Evolutionary conservation across 1,140 invertebrate genomes (phyloP), one percentile per base, ranked within the genome.

Genomic region (Drosophila hydei): DNA sequence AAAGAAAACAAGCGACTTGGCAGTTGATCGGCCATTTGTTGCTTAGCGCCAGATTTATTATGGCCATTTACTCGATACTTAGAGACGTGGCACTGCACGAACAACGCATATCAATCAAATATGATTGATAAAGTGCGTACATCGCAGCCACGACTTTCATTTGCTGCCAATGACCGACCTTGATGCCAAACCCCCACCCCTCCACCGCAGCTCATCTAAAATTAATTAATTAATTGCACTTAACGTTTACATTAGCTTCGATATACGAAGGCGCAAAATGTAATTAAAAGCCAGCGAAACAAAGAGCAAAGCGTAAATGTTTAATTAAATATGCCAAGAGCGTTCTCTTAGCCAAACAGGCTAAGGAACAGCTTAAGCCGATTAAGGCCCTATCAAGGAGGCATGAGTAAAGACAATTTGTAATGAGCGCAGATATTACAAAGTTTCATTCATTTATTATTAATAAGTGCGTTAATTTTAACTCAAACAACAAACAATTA

Each of bases 291-390:
- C 45, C 55, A 48, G 14, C n/a, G 5, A 9, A 3, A 56, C 40
- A 61, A 71, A 42, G 48, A 48, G 23, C 30, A 62, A 72, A 59
- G 65, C 56, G 52, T 77, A 69, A 63, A 81, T 65, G 45, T 43
- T 19, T 61, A 78, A 81, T 81, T 81, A 74, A 33, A 70, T 83
- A 83, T 77, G 55, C 58, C 40, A 77, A 74, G 70, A 62, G 65
- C 19, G 59, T 64, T 63, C n/a, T 14, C 38, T 64, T 18, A 45
- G 54, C 42, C 60, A 55, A 59, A 48, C 55, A 52, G 42, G 38
- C 9, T 25, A 38, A 48, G 38, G 30, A 14, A 51, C 19, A 56
- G 23, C 38, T 27, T 4, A 50, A 19, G 36, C 21, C 23, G 47
- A 19, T 33, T 33, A 61, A 42, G 45, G 50, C 19, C 30, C 12